Percentiles rank a stretch among this genome's conserved stretches.
phyloP scores from a whole-genome alignment of 2,797 vertebrate genomes.

The Crocidura indochinensis region DNA sequence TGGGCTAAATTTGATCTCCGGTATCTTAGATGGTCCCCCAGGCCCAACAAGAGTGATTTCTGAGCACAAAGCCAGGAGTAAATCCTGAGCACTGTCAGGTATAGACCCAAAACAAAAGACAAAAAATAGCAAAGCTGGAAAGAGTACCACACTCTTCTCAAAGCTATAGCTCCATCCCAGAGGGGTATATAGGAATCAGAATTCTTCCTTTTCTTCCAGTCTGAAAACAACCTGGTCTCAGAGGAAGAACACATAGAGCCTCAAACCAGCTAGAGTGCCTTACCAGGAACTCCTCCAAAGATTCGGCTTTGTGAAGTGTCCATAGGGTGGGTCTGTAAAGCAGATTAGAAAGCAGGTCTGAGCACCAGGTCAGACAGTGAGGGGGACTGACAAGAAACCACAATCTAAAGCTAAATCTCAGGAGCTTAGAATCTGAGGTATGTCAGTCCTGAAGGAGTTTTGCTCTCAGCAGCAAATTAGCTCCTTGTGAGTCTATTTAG shows the following conservation, averaged over 20 bases:
- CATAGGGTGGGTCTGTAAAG: neutral
- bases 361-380: neutral
- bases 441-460: neutral
- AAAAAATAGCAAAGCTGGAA: no score
- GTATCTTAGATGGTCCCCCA: no score
- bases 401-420: neutral
- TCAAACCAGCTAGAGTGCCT: neutral
- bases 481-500: neutral
- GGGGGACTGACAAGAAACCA: no score
- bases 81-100: no score
- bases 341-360: neutral
- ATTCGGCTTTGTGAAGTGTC: neutral
- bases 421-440: constrained; percentile 13
- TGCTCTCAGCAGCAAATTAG: constrained; percentile 4
- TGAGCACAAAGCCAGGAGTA: no score
- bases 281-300: neutral
- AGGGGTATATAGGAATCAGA: neutral
- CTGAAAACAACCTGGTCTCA: neutral
- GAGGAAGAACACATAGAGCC: neutral
- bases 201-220: neutral
- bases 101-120: no score
- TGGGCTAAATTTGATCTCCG: no score
- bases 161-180: neutral
- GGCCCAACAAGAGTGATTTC: no score
- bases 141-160: no score